Conservation (phyloP, 2,113 vertebrate genomes). For the Rhagologus leucostigma region DNA sequence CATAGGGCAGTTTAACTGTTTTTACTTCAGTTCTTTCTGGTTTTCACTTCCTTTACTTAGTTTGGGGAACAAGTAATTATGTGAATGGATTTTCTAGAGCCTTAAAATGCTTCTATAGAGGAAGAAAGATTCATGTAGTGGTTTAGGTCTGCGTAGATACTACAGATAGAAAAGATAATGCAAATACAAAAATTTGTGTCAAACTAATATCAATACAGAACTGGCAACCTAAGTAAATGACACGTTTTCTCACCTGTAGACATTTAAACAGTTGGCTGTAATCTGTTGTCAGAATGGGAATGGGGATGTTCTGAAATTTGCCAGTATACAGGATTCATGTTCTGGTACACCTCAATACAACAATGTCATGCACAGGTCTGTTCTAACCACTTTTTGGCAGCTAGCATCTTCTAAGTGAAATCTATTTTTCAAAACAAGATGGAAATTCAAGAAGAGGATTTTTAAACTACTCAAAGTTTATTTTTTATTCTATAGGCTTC, state of each 20-base stretch:
- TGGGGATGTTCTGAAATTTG: not conserved
- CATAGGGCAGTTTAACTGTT: not conserved
- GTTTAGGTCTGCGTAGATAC: not conserved
- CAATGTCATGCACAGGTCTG: not conserved
- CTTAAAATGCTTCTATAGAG: not conserved
- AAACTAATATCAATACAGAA: not conserved
- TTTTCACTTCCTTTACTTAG: not conserved
- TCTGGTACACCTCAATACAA: rapidly evolving
- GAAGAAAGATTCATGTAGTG: not conserved
- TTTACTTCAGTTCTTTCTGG: not conserved
- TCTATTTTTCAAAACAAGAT: not conserved
- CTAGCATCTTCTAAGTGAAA: not conserved
- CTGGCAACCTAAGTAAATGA: not conserved
- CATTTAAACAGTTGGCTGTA: not conserved
- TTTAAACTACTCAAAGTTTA: not conserved
- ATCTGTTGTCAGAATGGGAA: not conserved
- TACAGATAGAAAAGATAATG: not conserved
- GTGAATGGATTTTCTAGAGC: not conserved
- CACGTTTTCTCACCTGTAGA: not conserved
- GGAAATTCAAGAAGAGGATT: not conserved
- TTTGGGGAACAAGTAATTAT: not conserved
- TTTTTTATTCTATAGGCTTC: not conserved
- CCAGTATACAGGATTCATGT: not conserved
- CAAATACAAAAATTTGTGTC: not conserved
- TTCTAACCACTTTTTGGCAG: not conserved